A percentile compares a stretch with the other conserved stretches of the same genome.
These are phyloP conservation scores for Arvicanthis niloticus DNA, from an alignment of 2,113 vertebrate species.

Conservation along the genomic window DNA sequence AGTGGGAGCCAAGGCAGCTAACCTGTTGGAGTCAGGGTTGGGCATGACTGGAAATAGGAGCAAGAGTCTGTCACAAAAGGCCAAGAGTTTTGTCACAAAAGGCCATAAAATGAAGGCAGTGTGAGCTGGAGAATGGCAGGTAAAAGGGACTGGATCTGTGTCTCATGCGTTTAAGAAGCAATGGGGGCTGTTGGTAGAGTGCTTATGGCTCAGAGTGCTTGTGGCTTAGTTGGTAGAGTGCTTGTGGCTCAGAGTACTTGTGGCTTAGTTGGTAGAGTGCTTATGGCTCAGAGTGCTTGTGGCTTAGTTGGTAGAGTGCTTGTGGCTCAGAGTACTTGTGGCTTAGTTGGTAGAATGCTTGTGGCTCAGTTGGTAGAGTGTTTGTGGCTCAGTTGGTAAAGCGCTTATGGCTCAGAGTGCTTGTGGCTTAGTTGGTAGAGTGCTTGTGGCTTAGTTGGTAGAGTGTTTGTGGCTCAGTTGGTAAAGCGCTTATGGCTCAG, in stretches of 20 bases:
- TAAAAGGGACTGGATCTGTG: neutral
- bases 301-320: no score
- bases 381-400: neutral
- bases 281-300: neutral
- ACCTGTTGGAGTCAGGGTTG: neutral
- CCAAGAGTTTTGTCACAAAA: no score
- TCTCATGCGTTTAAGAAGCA: neutral
- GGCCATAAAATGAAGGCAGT: neutral
- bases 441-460: no score
- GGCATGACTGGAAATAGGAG: neutral
- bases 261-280: neutral
- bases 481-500: no score
- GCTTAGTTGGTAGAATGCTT: no score
- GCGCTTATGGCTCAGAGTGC: no score
- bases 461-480: no score
- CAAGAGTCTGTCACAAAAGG: neutral
- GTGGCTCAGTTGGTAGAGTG: neutral
- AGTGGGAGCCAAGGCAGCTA: neutral
- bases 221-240: neutral
- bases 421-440: no score
- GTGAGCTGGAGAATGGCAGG: neutral
- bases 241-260: neutral
- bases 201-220: neutral
- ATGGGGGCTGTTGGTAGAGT: neutral
- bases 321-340: no score